Evolutionary conservation across 1,140 invertebrate species (phyloP), one percentile per base, ranked within the genome.

Genomic region (Acyrthosiphon pisum): DNA sequence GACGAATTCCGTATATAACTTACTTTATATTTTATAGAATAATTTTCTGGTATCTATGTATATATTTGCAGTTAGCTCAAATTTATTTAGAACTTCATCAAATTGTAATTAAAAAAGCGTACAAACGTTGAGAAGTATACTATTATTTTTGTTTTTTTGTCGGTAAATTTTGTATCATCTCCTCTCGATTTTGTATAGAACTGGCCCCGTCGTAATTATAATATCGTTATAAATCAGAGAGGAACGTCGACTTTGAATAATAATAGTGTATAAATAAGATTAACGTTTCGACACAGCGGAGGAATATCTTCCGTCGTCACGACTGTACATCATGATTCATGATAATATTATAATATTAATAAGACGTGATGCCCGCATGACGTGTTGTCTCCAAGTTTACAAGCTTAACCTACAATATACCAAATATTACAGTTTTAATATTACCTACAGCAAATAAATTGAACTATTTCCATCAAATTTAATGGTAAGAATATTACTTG

Each of bases 271-370:
- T 18, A 76, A 76, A 76, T 76, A 0, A 76, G 30, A 35, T 76
- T 76, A 76, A n/a, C 60, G n/a, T 76, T 76, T 76, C 60, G 60
- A n/a, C 60, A n/a, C n/a, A 76, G n/a, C 14, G 30, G 30, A 68
- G 30, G n/a, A n/a, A n/a, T 35, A 35, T 76, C 60, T 68, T 4
- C 14, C 60, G 14, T 76, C 60, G 14, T n/a, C 30, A 11, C 20
- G n/a, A n/a, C 30, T n/a, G 60, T 76, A 76, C n/a, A 76, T 76
- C 60, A 76, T 76, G n/a, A 76, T 76, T 76, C 60, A 76, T 76
- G n/a, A 76, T 76, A 18, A 76, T 76, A 76, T 76, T 76, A 20
- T 76, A 76, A 53, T 53, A 22, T 53, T 53, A 22, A 68, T n/a
- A 76, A n/a, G 60, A 76, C 60, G 30, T n/a, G 4, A 76, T n/a